Conservation (phyloP, 23 tunicate genomes). For the Oikopleura dioica region DNA sequence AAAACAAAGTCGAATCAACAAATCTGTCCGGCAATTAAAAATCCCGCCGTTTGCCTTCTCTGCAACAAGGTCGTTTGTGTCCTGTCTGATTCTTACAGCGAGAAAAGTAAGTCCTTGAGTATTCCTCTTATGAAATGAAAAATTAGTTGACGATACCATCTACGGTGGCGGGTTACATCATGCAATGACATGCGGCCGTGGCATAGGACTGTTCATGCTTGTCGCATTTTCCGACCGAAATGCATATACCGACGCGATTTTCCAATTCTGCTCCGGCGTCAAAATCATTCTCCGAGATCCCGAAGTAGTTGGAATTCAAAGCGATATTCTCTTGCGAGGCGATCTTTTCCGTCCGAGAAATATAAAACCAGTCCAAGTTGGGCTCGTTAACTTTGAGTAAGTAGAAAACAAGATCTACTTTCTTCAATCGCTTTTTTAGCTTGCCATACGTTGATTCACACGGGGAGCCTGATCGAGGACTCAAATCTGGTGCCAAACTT, state of each 20-base stretch:
- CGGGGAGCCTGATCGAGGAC: neutral
- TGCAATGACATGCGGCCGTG: neutral
- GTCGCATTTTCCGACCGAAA: neutral
- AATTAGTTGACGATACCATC: too few relatives aligned
- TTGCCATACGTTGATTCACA: neutral
- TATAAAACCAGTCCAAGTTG: neutral
- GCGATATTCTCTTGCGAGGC: too few relatives aligned
- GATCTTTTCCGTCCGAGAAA: too few relatives aligned
- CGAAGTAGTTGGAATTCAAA: too few relatives aligned
- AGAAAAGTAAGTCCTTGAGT: neutral
- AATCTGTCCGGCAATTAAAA: too few relatives aligned
- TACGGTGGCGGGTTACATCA: neutral
- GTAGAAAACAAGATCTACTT: neutral
- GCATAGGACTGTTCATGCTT: neutral
- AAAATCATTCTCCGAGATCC: too few relatives aligned
- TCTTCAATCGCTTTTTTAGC: neutral
- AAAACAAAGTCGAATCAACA: too few relatives aligned
- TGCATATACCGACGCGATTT: neutral
- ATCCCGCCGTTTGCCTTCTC: neutral
- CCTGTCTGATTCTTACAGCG: neutral
- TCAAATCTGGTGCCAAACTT: neutral
- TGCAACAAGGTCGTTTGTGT: neutral
- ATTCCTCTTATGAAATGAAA: neutral
- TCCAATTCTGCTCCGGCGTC: too few relatives aligned
- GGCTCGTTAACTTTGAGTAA: neutral